Evolutionary conservation across 37 sponge, comb jelly and placozoan species (phyloP), one percentile per base, ranked within the genome.

Genomic region (Mnemiopsis leidyi): DNA sequence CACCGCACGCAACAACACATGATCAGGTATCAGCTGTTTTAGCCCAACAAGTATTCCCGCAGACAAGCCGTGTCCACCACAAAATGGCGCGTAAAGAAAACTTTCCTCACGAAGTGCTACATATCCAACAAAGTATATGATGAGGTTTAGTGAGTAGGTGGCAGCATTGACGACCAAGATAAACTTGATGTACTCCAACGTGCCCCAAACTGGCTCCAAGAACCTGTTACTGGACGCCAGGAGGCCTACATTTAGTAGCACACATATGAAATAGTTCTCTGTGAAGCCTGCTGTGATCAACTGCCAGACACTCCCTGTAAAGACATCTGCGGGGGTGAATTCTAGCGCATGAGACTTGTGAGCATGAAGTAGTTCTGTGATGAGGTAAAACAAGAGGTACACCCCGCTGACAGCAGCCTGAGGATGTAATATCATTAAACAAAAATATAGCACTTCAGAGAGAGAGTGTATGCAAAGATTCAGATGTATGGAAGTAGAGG

Each of bases 11-110:
- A 85, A 13, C 16, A 85, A 39, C 39, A 85, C 90, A 40, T 85
- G 90, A 40, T 85, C 90, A 23, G 90, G 90, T 40, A 85, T 85
- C 61, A 85, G 35, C 29, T 85, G 90, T 61, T 85, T 85, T 25
- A 85, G 24, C 16, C 36, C 90, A 1, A 85, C 90, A 7, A 85
- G 48, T 2, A 85, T 38, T 9, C 90, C 90, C 5, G 48, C 90
- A 7, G 25, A 13, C 28, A 85, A 25, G n/a, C 61, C 90, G 9
- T 85, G 90, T 2, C 90, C 61, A 7, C 90, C 90, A 25, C 61
- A 39, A 28, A 85, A 85, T 0, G 90, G 90, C 26, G 90, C 40
- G 36, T 85, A 85, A 85, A 85, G 90, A 28, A 85, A 85, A 2
- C 61, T 33, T 39, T 85, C 90, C 23, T 85, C 90, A 2, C 35